These are phyloP conservation scores for Andrena trimmerana DNA, from an alignment of 2,888 invertebrate species.

Conservation along the genomic window DNA sequence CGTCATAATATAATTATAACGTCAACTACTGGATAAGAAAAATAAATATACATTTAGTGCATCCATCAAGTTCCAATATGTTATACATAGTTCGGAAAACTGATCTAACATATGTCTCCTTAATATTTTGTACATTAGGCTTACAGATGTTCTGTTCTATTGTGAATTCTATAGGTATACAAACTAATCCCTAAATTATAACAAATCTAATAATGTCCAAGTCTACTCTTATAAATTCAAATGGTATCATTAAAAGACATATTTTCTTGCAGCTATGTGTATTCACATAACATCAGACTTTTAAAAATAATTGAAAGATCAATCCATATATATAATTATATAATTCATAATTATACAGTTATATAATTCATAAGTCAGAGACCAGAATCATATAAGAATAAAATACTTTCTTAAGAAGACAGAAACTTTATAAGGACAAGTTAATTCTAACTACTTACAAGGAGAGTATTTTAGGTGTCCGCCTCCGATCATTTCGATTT, in stretches of 20 bases:
- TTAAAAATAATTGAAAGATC: background rate
- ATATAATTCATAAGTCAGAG: background rate
- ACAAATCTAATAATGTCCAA: constrained; percentile 42
- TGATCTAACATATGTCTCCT: constrained; percentile 5
- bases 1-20: constrained; percentile 8
- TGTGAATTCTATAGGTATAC: constrained; percentile 5
- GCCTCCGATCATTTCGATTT: too few relatives aligned
- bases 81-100: constrained; percentile 10
- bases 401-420: background rate
- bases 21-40: constrained; percentile 66
- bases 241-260: background rate
- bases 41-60: constrained; percentile 71
- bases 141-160: constrained; percentile 8
- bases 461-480: too few relatives aligned
- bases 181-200: constrained; percentile 21
- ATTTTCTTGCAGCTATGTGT: background rate
- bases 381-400: background rate
- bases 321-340: background rate
- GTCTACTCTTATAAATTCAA: constrained; percentile 29
- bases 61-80: constrained; percentile 28
- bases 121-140: constrained; percentile 32
- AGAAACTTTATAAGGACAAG: constrained; percentile 23
- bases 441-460: constrained; percentile 38
- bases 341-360: background rate
- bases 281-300: background rate